Evolutionary conservation across 1,140 invertebrate species (phyloP).

Genomic region (Tetragonula clypearis): DNA sequence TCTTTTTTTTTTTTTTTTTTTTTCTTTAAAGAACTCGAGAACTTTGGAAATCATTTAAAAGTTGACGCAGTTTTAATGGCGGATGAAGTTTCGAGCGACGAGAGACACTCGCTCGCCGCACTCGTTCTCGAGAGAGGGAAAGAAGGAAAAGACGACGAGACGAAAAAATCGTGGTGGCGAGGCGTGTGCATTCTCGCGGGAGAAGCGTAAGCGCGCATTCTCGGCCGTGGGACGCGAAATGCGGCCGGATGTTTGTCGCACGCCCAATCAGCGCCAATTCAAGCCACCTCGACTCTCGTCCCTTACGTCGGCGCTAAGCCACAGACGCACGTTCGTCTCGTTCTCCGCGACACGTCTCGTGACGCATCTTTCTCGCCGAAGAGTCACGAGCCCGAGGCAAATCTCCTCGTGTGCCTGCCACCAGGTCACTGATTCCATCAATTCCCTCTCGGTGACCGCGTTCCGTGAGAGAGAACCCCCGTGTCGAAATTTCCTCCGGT

Average conservation of each 20-base stretch:
- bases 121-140: too few species aligned
- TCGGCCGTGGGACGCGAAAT: conserved; percentile 63
- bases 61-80: too few species aligned
- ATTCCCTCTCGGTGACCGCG: too few species aligned
- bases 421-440: not conserved
- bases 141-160: not conserved
- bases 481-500: too few species aligned
- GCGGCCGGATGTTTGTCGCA: conserved; percentile 73
- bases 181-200: not conserved
- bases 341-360: conserved; percentile 26
- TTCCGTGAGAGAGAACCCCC: too few species aligned
- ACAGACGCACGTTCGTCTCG: conserved; percentile 35
- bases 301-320: conserved; percentile 58
- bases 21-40: too few species aligned
- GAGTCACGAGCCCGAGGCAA: not conserved
- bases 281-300: conserved; percentile 52
- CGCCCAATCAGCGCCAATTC: conserved; percentile 74
- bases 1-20: too few species aligned
- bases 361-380: conserved; percentile 10
- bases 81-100: too few species aligned
- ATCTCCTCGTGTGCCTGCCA: not conserved
- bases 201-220: conserved; percentile 46
- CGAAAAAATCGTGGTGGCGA: not conserved
- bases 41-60: too few species aligned
- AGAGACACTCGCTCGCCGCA: too few species aligned